These are phyloP conservation scores for Perccottus glenii DNA, from an alignment of 2,113 vertebrate species.

Conservation along the genomic window DNA sequence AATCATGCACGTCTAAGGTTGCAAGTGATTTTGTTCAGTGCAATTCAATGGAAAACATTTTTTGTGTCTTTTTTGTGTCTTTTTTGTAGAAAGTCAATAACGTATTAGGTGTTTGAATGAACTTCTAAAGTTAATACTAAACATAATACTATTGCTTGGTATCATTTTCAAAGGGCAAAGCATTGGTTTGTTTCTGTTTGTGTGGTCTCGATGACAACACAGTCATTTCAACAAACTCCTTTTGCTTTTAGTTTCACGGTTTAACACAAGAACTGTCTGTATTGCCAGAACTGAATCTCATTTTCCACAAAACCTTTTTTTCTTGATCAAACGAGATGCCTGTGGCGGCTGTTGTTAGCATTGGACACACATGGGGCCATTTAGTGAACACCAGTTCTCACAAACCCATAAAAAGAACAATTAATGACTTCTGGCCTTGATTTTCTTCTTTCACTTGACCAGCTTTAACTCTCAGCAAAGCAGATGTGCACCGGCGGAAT, in stretches of 20 bases:
- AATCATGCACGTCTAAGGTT: too few relatives aligned
- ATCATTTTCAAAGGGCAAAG: too few relatives aligned
- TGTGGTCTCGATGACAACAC: slow-evolving; percentile 6
- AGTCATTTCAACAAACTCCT: slow-evolving; percentile 2
- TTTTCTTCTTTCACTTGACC: slow-evolving; percentile 15
- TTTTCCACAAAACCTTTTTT: slow-evolving; percentile 39
- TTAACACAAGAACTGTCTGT: neutral
- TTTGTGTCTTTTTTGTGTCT: too few relatives aligned
- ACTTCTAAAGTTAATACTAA: too few relatives aligned
- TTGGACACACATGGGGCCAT: slow-evolving; percentile 47
- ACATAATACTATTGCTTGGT: too few relatives aligned
- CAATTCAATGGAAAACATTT: too few relatives aligned
- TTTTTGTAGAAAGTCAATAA: too few relatives aligned
- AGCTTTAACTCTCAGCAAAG: neutral
- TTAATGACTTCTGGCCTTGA: slow-evolving; percentile 18
- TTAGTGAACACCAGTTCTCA: slow-evolving; percentile 34
- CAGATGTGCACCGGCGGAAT: slow-evolving; percentile 34
- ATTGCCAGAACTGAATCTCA: slow-evolving; percentile 37
- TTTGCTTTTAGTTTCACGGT: neutral
- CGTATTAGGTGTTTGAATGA: too few relatives aligned
- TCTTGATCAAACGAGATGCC: slow-evolving; percentile 55
- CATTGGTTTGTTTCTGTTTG: too few relatives aligned
- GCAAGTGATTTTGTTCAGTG: too few relatives aligned
- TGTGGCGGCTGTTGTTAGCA: slow-evolving; percentile 45
- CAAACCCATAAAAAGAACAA: slow-evolving; percentile 35